These are phyloP conservation scores for Cosmia pyralina DNA, from an alignment of 2,888 invertebrate species.

Conservation along the genomic window DNA sequence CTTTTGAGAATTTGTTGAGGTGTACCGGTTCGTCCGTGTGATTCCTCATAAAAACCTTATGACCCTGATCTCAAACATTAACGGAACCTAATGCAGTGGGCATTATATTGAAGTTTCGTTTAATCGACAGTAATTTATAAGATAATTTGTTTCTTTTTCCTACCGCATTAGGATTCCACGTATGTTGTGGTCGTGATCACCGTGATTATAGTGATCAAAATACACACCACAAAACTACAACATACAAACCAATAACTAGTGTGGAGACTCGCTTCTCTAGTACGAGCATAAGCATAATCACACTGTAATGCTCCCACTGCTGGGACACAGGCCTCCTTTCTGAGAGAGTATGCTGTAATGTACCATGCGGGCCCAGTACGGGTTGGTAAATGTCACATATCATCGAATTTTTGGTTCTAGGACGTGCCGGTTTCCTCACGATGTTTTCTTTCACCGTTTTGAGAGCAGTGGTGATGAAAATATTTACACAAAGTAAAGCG, in stretches of 20 bases:
- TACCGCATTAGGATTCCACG: not conserved
- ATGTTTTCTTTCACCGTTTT: too few relatives aligned
- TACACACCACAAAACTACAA: too few relatives aligned
- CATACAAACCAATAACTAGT: not conserved
- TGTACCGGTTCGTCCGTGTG: not conserved
- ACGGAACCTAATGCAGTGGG: not conserved
- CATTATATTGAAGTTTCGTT: not conserved
- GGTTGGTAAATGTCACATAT: too few relatives aligned
- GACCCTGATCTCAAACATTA: not conserved
- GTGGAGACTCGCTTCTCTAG: not conserved
- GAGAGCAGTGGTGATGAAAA: too few relatives aligned
- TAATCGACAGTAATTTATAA: slow-evolving; percentile 9
- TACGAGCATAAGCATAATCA: not conserved
- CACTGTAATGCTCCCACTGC: too few relatives aligned
- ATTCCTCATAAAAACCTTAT: not conserved
- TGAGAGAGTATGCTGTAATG: too few relatives aligned
- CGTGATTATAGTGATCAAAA: not conserved
- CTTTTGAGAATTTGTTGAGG: not conserved
- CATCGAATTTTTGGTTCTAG: too few relatives aligned
- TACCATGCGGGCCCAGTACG: too few relatives aligned
- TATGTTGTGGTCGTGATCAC: slow-evolving; percentile 5
- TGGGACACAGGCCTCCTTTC: too few relatives aligned
- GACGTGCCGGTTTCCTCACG: too few relatives aligned
- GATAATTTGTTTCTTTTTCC: slow-evolving; percentile 6
- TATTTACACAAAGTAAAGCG: too few relatives aligned